These are phyloP conservation scores for Todiramphus chloris DNA, from an alignment of 2,113 vertebrate species.

Conservation along the genomic window DNA sequence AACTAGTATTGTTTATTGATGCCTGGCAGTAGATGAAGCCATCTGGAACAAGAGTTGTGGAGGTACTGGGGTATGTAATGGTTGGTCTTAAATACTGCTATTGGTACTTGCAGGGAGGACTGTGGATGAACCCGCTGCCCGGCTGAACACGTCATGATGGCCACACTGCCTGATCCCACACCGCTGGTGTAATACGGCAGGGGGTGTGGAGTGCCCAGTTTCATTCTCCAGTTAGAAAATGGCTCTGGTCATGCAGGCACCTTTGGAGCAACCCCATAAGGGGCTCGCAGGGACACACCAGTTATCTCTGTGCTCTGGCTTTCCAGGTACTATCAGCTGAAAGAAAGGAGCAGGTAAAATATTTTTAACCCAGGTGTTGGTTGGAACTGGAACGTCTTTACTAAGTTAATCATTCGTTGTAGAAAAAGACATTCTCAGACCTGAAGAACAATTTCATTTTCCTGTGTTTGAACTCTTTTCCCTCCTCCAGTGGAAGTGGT, in stretches of 20 bases:
- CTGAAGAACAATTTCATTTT: background rate
- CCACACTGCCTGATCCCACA: rapidly evolving
- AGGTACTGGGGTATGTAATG: rapidly evolving
- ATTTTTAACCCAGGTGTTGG: background rate
- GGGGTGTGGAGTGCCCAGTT: background rate
- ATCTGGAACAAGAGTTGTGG: background rate
- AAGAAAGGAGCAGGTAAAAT: background rate
- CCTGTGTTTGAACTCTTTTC: background rate
- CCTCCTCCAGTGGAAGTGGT: background rate
- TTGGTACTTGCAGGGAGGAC: background rate
- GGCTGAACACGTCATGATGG: rapidly evolving
- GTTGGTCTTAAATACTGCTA: background rate
- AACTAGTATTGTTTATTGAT: rapidly evolving
- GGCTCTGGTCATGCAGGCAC: background rate
- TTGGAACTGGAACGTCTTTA: background rate
- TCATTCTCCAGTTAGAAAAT: background rate
- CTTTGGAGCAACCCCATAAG: background rate
- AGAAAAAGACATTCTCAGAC: background rate
- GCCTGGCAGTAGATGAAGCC: background rate
- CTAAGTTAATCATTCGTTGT: background rate
- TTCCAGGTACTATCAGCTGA: background rate
- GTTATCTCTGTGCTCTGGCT: background rate
- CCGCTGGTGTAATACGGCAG: rapidly evolving
- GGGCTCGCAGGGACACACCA: background rate
- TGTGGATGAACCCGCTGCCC: rapidly evolving